These are phyloP conservation scores for Vanacampus margaritifer DNA, from an alignment of 2,113 vertebrate species.

Conservation along the genomic window DNA sequence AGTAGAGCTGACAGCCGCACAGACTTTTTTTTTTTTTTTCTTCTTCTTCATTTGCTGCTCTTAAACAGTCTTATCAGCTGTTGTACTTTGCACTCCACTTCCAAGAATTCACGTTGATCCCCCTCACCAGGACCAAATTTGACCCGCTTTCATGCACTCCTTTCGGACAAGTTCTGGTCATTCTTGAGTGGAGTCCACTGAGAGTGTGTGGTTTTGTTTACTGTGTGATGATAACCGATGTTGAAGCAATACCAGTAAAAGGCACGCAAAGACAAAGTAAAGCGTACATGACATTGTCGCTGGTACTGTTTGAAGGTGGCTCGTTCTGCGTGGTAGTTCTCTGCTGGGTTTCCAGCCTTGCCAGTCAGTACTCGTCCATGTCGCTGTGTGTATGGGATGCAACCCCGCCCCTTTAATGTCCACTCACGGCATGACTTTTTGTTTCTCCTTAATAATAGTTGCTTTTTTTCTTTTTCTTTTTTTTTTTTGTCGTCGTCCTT, in stretches of 20 bases:
- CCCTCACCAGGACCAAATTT: constrained; percentile 38
- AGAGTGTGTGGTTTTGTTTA: constrained; percentile 49
- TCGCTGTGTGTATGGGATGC: constrained; percentile 63
- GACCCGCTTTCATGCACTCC: constrained; percentile 14
- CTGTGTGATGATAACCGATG: constrained; percentile 52
- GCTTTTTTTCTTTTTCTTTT: constrained; percentile 29
- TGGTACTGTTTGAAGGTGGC: constrained; percentile 73
- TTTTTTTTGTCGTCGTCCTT: background rate
- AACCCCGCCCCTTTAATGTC: constrained; percentile 46
- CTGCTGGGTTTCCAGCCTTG: constrained; percentile 31
- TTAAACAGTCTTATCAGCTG: constrained; percentile 30
- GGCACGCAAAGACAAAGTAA: constrained; percentile 44
- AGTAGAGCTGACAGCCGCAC: constrained; percentile 42
- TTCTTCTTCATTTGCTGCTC: constrained; percentile 16
- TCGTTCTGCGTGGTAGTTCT: constrained; percentile 49
- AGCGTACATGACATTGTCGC: constrained; percentile 46
- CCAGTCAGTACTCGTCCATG: constrained; percentile 53
- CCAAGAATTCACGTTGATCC: constrained; percentile 47
- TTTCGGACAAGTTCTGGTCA: constrained; percentile 27
- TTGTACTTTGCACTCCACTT: constrained; percentile 66
- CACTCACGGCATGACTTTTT: constrained; percentile 65
- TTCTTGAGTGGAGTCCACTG: constrained; percentile 72
- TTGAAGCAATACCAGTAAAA: constrained; percentile 72
- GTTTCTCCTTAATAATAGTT: constrained; percentile 44
- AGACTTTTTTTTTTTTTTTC: constrained; percentile 8